These are phyloP conservation scores for Acrobasis consociella DNA, from an alignment of 2,888 invertebrate species.

Conservation along the genomic window DNA sequence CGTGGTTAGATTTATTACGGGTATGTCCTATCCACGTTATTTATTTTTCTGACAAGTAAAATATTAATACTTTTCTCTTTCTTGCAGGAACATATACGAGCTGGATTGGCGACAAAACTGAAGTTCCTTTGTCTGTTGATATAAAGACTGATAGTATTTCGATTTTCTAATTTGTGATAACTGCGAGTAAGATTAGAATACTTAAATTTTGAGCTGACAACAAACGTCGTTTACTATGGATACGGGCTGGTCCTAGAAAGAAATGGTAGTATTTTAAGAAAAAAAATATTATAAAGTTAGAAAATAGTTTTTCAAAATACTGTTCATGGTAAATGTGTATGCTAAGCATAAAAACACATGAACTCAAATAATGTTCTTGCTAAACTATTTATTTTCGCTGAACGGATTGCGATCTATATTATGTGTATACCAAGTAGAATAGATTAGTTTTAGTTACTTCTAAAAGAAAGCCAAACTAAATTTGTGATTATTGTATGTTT, in stretches of 20 bases:
- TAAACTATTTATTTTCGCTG: constrained; percentile 3
- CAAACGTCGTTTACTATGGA: not conserved
- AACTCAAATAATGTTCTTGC: not conserved
- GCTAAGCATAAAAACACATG: not conserved
- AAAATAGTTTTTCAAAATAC: not conserved
- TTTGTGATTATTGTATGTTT: constrained; percentile 2
- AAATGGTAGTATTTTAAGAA: not conserved
- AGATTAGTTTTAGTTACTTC: constrained; percentile 6
- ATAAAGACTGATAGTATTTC: constrained; percentile 77
- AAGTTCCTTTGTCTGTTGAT: constrained; percentile 57
- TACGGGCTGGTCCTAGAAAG: constrained; percentile 24
- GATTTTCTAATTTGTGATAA: constrained; percentile 60
- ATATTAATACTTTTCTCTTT: constrained; percentile 31
- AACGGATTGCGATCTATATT: not conserved
- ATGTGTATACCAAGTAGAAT: constrained; percentile 2
- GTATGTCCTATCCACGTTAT: no score
- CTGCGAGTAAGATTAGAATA: constrained; percentile 41
- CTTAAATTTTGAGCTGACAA: constrained; percentile 30
- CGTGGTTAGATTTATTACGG: no score
- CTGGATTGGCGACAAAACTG: constrained; percentile 40
- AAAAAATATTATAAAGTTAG: not conserved
- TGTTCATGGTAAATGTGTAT: not conserved
- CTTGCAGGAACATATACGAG: constrained; percentile 53
- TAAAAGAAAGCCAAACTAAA: constrained; percentile 2
- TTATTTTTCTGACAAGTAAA: no score